These are phyloP conservation scores for Phylloscopus whistleri DNA, from an alignment of 2,113 vertebrate species.

Conservation along the genomic window DNA sequence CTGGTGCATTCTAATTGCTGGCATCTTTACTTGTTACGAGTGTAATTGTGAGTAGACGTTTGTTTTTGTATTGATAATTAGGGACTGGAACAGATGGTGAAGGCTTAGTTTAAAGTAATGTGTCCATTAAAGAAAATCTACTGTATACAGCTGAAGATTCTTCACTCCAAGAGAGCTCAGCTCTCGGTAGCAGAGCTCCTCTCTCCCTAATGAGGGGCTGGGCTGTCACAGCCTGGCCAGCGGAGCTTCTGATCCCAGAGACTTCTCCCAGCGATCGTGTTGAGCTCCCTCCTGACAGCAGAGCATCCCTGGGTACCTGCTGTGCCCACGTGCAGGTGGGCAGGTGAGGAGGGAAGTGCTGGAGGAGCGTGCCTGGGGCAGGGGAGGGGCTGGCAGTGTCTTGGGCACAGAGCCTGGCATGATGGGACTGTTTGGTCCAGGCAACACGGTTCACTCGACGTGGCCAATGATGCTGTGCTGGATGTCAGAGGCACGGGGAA, in stretches of 20 bases:
- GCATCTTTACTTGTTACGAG: conserved; percentile 74
- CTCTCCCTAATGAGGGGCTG: not conserved
- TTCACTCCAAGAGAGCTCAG: conserved; percentile 49
- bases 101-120: conserved; percentile 77
- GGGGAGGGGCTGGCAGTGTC: not conserved
- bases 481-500: not conserved
- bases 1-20: conserved; percentile 73
- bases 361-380: not conserved
- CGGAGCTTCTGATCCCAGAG: fast-evolving
- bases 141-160: conserved; percentile 69
- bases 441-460: fast-evolving
- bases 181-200: not conserved
- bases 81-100: conserved; percentile 74
- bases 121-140: conserved; percentile 77
- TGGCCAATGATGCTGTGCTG: fast-evolving
- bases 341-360: not conserved
- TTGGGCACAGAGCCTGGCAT: fast-evolving
- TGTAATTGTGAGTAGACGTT: conserved; percentile 77
- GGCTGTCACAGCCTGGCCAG: not conserved
- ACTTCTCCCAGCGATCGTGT: fast-evolving
- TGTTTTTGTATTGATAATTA: conserved; percentile 80
- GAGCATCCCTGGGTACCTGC: fast-evolving
- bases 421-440: not conserved
- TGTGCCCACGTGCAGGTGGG: fast-evolving
- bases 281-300: fast-evolving